These are phyloP conservation scores for Enteromius afrohamiltoni DNA, from an alignment of 2,797 vertebrate genomes.

Conservation along the genomic window DNA sequence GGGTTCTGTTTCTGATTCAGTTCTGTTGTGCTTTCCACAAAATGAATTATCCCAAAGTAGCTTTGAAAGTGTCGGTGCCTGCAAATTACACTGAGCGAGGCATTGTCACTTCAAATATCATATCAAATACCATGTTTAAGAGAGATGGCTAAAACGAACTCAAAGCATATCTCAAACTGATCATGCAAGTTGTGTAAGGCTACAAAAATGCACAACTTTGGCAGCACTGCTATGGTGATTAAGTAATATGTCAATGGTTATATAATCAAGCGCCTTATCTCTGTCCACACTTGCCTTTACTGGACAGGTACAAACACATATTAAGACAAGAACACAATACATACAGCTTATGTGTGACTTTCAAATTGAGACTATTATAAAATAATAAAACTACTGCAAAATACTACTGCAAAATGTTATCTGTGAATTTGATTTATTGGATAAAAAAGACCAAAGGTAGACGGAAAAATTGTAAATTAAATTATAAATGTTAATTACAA, in stretches of 20 bases:
- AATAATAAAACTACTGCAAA: not conserved
- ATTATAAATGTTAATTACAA: too few relatives aligned
- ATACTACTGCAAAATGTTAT: not conserved
- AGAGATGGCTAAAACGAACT: not conserved
- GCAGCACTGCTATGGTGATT: not conserved
- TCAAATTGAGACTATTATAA: not conserved
- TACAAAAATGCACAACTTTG: not conserved
- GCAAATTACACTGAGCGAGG: not conserved
- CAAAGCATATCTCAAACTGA: not conserved
- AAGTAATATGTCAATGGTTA: conserved; percentile 21
- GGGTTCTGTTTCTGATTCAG: conserved; percentile 13
- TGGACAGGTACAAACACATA: not conserved
- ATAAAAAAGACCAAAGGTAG: not conserved
- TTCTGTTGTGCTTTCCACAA: conserved; percentile 7
- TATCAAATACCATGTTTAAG: not conserved
- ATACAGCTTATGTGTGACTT: not conserved
- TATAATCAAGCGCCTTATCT: conserved; percentile 30
- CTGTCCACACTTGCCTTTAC: not conserved
- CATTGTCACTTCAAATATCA: not conserved
- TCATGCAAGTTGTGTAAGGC: not conserved
- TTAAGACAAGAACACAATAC: not conserved
- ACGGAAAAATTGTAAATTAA: too few relatives aligned
- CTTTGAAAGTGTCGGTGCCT: not conserved
- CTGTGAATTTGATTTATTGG: not conserved
- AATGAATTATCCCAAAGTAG: not conserved